phyloP scores from a whole-genome alignment of 2,888 invertebrate genomes.

The Parnassius mnemosyne region DNA sequence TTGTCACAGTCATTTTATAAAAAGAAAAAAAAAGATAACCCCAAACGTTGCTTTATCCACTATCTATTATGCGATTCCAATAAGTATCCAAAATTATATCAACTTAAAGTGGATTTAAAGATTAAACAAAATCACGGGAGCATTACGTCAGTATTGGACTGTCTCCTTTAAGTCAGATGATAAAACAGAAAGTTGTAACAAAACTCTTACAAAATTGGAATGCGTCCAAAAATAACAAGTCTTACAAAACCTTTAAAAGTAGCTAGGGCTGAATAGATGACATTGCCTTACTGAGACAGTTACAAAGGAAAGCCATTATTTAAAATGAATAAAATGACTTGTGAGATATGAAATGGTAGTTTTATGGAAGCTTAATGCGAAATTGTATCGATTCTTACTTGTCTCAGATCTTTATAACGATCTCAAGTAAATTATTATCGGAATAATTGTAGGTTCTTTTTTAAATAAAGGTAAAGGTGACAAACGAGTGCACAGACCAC shows the following conservation, averaged over 20 bases:
- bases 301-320: not conserved
- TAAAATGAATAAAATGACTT: not conserved
- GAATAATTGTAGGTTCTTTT: no score
- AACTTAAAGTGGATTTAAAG: no score
- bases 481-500: no score
- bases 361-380: not conserved
- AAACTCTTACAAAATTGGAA: constrained; percentile 13
- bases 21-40: no score
- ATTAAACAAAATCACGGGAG: no score
- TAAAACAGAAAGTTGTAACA: constrained; percentile 14
- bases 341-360: not conserved
- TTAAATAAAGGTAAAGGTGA: no score
- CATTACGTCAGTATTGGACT: not conserved
- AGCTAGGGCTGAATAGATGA: not conserved
- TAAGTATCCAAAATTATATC: no score
- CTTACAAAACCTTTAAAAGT: constrained; percentile 6
- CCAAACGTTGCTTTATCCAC: no score
- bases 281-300: not conserved
- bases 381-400: not conserved
- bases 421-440: no score
- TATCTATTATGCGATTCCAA: no score
- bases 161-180: constrained; percentile 9
- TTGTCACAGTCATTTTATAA: no score
- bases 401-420: no score
- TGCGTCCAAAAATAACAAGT: constrained; percentile 16